Base-by-base conservation (phyloP, 2,113 vertebrate genomes). In the Vireo altiloquus region DNA sequence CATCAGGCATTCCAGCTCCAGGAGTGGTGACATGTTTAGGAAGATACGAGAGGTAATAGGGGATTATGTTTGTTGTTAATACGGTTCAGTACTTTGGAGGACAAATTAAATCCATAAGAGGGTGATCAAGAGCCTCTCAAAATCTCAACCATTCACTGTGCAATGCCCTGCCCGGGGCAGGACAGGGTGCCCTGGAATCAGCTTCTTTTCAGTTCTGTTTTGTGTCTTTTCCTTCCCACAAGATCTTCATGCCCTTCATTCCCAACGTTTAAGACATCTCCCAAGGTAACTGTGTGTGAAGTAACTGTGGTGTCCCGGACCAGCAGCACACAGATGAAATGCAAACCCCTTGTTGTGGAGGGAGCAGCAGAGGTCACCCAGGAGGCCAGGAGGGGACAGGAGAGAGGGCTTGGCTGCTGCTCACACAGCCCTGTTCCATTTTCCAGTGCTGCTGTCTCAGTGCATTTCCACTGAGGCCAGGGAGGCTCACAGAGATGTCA, bases 61-160 rank as follows among this genome's bases (percentile, higher is more conserved):
- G 79, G 82, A 93, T 96, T 96, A 92, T 59, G 60, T 84, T 86
- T 94, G 82, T 69, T 96, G 31, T 94, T 91, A 86, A 83, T 89
- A 72, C 0, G 4, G 54, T 35, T 86, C 46, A 65, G 80, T 53
- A 27, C 54, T 57, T 75, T 27, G 50, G 54, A 86, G 66, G 85
- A 76, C 46, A 61, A 65, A 74, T 69, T 7, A 47, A 57, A 52
- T 50, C 50, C 75, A 57, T 83, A 64, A 57, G 84, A 82, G 15
- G 19, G 17, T 72, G 53, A 84, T 53, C 25, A 68, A 80, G 79
- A 82, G 63, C 33, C 49, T 82, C 66, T 82, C 71, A 82, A 61
- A 60, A 76, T 56, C 82, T 61, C 63, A 88, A 20, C 69, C 28
- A 42, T 74, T 71, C 65, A n/a, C 82, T 72, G 57, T 30, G 84